Conservation (phyloP, 2,113 vertebrate genomes). For the Microtus pennsylvanicus region DNA sequence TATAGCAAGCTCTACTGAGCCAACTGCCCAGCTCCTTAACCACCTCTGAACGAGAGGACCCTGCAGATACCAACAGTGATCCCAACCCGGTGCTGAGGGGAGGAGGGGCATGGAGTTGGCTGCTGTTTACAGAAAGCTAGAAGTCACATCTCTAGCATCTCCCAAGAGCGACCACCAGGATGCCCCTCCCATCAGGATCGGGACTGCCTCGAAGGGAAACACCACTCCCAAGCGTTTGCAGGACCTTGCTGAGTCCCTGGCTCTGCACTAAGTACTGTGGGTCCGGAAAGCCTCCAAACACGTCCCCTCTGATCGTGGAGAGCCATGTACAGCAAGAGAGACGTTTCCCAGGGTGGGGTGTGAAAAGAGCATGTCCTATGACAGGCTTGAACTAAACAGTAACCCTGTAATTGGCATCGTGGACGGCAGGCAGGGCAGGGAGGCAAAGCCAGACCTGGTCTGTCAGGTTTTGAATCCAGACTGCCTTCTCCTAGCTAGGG, state of each 20-base stretch:
- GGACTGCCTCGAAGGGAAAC: neutral
- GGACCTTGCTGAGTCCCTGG: neutral
- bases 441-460: too few relatives aligned
- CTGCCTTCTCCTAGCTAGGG: neutral
- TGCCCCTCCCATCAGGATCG: too few relatives aligned
- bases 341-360: fast-evolving
- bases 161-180: neutral
- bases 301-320: neutral
- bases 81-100: neutral
- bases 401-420: fast-evolving
- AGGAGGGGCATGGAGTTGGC: too few relatives aligned
- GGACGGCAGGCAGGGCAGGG: neutral
- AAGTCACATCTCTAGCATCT: neutral
- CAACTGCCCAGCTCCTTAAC: neutral
- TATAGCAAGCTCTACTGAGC: neutral
- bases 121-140: neutral
- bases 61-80: neutral
- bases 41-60: neutral
- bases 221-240: fast-evolving
- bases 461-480: neutral
- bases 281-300: neutral
- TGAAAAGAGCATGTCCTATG: neutral
- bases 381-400: fast-evolving
- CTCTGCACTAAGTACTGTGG: neutral
- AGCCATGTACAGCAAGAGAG: neutral